These are phyloP conservation scores for Herpetotheres cachinnans DNA, from an alignment of 2,113 vertebrate genomes.

Conservation along the genomic window DNA sequence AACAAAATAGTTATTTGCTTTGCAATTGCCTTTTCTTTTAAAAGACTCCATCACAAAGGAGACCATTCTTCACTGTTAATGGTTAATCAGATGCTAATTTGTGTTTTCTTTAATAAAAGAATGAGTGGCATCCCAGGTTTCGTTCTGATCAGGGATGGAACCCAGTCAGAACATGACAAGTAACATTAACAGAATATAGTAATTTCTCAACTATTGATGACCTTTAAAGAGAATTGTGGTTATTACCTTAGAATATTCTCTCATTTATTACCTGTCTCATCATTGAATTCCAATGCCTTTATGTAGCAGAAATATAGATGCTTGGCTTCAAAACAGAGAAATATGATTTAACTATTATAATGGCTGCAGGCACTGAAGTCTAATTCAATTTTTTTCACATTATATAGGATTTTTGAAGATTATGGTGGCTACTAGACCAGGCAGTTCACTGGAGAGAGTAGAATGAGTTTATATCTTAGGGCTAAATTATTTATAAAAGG, in stretches of 20 bases:
- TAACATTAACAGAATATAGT: conserved; percentile 70
- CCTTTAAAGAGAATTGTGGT: conserved; percentile 82
- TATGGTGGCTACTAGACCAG: conserved; percentile 31
- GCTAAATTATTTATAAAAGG: conserved; percentile 56
- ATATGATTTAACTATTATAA: conserved; percentile 66
- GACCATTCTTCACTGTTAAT: not conserved
- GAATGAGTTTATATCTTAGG: conserved; percentile 50
- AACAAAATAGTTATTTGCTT: not conserved
- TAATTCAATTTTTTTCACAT: conserved; percentile 69
- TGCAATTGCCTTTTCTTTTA: not conserved
- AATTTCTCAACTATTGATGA: conserved; percentile 75
- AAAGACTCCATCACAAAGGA: not conserved
- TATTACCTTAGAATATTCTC: conserved; percentile 68
- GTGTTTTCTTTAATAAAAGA: not conserved
- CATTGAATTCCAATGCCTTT: conserved; percentile 55
- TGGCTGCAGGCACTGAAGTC: conserved; percentile 35
- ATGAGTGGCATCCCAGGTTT: not conserved
- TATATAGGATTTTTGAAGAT: conserved; percentile 49
- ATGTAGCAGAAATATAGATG: conserved; percentile 66
- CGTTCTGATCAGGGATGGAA: conserved; percentile 53
- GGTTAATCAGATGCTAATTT: conserved; percentile 19
- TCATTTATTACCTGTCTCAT: conserved; percentile 68
- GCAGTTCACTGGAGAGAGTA: conserved; percentile 25
- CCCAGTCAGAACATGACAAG: conserved; percentile 62
- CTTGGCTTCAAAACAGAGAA: conserved; percentile 70